Evolutionary conservation across 2,113 vertebrate genomes (phyloP), one percentile per base, ranked within the genome.

Genomic region (Pithys albifrons): DNA sequence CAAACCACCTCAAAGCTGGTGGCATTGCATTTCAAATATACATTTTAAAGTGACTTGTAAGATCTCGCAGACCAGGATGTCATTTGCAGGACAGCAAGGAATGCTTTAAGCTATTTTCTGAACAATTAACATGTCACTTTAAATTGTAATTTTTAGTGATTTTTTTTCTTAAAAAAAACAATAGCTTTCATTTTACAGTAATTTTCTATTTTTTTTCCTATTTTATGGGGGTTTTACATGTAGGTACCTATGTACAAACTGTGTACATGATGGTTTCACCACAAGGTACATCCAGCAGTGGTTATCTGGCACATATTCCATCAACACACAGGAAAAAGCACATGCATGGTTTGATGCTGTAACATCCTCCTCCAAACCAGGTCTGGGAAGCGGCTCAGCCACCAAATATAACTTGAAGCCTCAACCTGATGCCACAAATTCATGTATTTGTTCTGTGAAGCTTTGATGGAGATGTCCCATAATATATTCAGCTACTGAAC

Each of bases 361-460:
- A 79, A 33, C 19, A 20, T 64, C 12, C 58, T 88, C 19, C 33
- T 54, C 69, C 29, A 74, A 55, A n/a, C 5, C 31, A 35, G 70
- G 19, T 33, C 58, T 58, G 27, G 43, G 51, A 76, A 45, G 33
- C 85, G 35, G 19, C 10, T 55, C 35, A 46, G 33, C 29, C 46
- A 64, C 64, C 51, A 51, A 41, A 81, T 4, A 6, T 58, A 71
- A 78, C 33, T 64, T 41, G 11, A 93, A 89, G 55, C 54, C 65
- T 85, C 81, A 54, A 54, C 33, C 52, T 78, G 72, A 94, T 80
- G 72, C 78, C 74, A 78, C 82, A 55, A 35, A 62, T 61, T 33
- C 55, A 37, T 41, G 80, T 81, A 82, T 83, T 94, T 92, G 52
- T 64, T 84, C 81, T 86, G 93, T 39, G 84, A 93, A 96, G 89